Conservation (phyloP, 1,140 invertebrate genomes). For the Choristoneura fumiferana region DNA sequence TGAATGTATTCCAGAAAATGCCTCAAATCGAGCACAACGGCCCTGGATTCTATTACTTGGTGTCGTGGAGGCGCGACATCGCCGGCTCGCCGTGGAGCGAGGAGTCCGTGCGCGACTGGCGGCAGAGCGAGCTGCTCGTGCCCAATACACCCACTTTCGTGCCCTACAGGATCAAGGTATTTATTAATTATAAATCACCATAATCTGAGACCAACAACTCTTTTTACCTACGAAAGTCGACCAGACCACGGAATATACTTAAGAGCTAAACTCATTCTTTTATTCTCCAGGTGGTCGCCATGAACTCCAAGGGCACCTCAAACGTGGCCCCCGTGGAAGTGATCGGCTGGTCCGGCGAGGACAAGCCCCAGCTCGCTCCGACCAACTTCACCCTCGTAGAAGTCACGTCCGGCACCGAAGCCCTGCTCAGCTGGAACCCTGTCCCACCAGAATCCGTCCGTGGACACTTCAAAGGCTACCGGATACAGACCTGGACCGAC, state of each 20-base stretch:
- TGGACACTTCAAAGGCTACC: constrained; percentile 97
- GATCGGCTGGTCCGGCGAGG: constrained; percentile 96
- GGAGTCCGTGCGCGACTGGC: constrained; percentile 89
- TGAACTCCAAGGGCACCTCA: constrained; percentile 94
- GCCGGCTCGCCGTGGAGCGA: constrained; percentile 85
- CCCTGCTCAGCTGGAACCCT: constrained; percentile 90
- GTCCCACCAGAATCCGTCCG: constrained; percentile 87
- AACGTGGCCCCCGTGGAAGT: constrained; percentile 90
- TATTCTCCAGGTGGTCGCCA: constrained; percentile 85
- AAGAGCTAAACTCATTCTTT: neutral
- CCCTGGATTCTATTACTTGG: constrained; percentile 93
- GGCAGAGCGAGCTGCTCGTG: constrained; percentile 82
- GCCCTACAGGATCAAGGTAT: constrained; percentile 14
- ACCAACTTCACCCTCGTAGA: constrained; percentile 90
- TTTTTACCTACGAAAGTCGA: too few species aligned
- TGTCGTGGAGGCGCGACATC: constrained; percentile 92
- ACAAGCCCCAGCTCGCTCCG: constrained; percentile 90
- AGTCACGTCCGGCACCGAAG: constrained; percentile 86
- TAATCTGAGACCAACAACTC: neutral
- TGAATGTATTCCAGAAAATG: constrained; percentile 85
- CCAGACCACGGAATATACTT: too few species aligned
- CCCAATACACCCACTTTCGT: constrained; percentile 87
- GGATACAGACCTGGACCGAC: constrained; percentile 97
- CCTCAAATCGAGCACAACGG: constrained; percentile 98
- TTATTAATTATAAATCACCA: neutral